Percentiles rank a stretch among this genome's conserved stretches.
phyloP scores from a whole-genome alignment of 2,113 vertebrate species.

The Oncorhynchus gorbuscha region DNA sequence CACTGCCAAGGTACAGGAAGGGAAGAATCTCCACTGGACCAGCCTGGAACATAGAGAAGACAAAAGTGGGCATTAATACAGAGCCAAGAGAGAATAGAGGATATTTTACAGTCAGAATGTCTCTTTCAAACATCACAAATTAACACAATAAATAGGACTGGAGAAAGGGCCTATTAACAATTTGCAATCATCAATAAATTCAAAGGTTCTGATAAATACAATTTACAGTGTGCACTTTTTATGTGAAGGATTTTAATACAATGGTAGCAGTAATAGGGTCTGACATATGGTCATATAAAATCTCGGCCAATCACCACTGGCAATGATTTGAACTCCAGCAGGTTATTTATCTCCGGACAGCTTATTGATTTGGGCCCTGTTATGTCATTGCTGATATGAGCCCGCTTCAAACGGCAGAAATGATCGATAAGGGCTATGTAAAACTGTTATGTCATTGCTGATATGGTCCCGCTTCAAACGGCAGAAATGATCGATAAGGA shows the following conservation, averaged over 20 bases:
- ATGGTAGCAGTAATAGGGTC: slow-evolving; percentile 38
- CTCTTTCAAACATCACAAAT: no score
- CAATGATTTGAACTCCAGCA: slow-evolving; percentile 66
- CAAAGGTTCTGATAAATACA: slow-evolving; percentile 77
- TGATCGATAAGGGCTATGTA: slow-evolving; percentile 27
- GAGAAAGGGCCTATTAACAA: no score
- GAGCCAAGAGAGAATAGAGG: background rate
- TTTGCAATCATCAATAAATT: slow-evolving; percentile 34
- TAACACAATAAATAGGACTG: no score
- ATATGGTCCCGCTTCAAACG: slow-evolving; percentile 24
- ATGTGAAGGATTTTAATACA: no score
- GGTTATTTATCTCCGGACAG: no score
- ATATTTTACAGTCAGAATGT: no score
- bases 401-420: slow-evolving; percentile 37
- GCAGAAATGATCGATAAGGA: slow-evolving; percentile 42
- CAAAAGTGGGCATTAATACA: background rate
- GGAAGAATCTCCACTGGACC: slow-evolving; percentile 97
- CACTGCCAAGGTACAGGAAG: slow-evolving; percentile 95
- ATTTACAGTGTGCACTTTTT: slow-evolving; percentile 41
- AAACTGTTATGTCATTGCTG: slow-evolving; percentile 23
- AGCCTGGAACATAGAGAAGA: slow-evolving; percentile 72
- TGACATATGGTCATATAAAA: background rate
- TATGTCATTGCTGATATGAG: slow-evolving; percentile 39
- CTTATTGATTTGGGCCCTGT: slow-evolving; percentile 32
- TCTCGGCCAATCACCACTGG: slow-evolving; percentile 74